A percentile compares a stretch with the other conserved stretches of the same genome.
These are phyloP conservation scores for Adelognathus sp. DNA, from an alignment of 2,888 invertebrate species.

Conservation along the genomic window DNA sequence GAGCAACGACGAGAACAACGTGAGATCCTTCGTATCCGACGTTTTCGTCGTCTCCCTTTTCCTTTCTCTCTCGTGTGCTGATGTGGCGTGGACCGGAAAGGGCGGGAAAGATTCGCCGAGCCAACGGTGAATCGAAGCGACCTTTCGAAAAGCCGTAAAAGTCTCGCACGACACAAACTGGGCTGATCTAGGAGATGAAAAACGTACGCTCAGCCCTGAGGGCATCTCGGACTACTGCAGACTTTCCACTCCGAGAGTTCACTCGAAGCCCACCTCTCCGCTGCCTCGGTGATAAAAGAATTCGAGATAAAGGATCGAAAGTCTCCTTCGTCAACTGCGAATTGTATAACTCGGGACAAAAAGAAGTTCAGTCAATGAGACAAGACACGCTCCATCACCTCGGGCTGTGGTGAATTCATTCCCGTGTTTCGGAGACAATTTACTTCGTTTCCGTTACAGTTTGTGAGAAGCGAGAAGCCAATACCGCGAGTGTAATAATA, in stretches of 20 bases:
- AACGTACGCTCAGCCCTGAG: background rate
- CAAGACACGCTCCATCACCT: background rate
- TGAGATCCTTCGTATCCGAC: background rate
- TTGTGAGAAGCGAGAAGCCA: no score
- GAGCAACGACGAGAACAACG: conserved; percentile 3
- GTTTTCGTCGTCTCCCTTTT: background rate
- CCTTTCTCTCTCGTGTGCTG: background rate
- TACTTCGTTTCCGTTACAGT: background rate
- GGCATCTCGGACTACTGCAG: background rate
- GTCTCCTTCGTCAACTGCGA: background rate
- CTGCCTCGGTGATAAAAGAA: background rate
- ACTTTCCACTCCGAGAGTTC: background rate
- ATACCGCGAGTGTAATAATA: no score
- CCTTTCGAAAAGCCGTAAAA: background rate
- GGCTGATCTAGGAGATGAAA: no score
- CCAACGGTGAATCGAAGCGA: background rate
- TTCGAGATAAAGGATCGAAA: background rate
- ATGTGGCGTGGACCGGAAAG: background rate
- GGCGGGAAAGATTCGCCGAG: background rate
- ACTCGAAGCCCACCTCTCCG: no score
- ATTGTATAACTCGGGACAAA: background rate
- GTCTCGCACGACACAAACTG: background rate
- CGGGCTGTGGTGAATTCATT: background rate
- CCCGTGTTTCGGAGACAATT: background rate
- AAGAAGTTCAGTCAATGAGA: background rate